A percentile compares a stretch with the other conserved stretches of the same genome.
These are phyloP conservation scores for Piezodorus guildinii DNA, from an alignment of 1,140 invertebrate genomes.

Conservation along the genomic window DNA sequence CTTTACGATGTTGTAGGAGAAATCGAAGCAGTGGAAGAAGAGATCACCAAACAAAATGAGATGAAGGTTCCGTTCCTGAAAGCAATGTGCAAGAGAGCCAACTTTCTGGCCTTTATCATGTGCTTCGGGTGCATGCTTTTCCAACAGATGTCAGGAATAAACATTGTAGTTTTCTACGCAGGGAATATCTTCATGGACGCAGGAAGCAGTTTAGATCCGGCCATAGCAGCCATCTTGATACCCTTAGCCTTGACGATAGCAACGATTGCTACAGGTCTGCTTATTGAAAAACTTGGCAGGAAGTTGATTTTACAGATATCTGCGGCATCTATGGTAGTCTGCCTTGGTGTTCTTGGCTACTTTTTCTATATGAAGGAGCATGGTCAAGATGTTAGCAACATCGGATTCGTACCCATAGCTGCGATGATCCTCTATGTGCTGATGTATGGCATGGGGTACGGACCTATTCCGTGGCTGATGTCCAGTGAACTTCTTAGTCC, in stretches of 20 bases:
- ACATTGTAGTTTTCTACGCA: slow-evolving; percentile 72
- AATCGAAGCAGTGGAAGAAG: neutral
- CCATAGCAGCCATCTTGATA: slow-evolving; percentile 24
- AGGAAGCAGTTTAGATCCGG: slow-evolving; percentile 40
- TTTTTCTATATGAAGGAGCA: slow-evolving; percentile 28
- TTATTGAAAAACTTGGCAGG: slow-evolving; percentile 39
- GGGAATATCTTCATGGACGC: slow-evolving; percentile 54
- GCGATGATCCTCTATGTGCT: slow-evolving; percentile 42
- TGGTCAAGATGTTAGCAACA: slow-evolving; percentile 26
- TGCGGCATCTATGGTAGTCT: slow-evolving; percentile 36
- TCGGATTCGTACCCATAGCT: slow-evolving; percentile 58
- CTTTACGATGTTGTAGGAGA: slow-evolving; percentile 45
- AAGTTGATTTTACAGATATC: slow-evolving; percentile 43
- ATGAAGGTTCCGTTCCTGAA: slow-evolving; percentile 45
- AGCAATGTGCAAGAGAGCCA: slow-evolving; percentile 44
- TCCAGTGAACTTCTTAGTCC: slow-evolving; percentile 61
- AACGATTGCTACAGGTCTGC: slow-evolving; percentile 35
- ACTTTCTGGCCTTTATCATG: slow-evolving; percentile 54
- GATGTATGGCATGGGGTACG: slow-evolving; percentile 44
- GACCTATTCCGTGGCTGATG: slow-evolving; percentile 75
- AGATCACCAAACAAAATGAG: slow-evolving; percentile 41
- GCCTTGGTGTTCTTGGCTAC: slow-evolving; percentile 32
- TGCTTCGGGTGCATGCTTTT: slow-evolving; percentile 68
- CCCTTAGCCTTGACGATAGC: slow-evolving; percentile 31
- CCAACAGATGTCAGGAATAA: slow-evolving; percentile 75